phyloP scores from a whole-genome alignment of 1,140 invertebrate genomes.

The Ceratosolen solmsi region DNA sequence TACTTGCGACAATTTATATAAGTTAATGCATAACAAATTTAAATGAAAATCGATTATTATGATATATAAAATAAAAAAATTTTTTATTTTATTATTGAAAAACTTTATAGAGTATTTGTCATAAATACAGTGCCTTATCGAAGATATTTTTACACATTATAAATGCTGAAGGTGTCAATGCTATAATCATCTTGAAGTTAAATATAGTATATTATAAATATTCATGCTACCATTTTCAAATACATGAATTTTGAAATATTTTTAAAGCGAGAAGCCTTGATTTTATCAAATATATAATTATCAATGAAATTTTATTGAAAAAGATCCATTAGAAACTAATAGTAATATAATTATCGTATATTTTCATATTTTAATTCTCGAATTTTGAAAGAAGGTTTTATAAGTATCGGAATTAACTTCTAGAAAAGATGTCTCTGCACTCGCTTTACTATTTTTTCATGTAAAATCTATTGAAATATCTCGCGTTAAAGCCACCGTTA shows the following conservation, averaged over 20 bases:
- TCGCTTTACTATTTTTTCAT: not conserved
- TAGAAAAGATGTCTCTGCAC: not conserved
- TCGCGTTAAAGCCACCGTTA: no score
- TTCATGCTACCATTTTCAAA: not conserved
- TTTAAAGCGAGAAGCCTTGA: not conserved
- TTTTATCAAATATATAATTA: not conserved
- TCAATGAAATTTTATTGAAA: not conserved
- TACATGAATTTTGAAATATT: not conserved
- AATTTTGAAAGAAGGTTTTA: not conserved
- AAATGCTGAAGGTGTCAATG: not conserved
- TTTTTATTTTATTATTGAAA: not conserved
- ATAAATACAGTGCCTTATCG: not conserved
- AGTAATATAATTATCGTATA: no score
- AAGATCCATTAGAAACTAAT: no score
- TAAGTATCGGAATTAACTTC: not conserved
- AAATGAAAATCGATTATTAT: not conserved
- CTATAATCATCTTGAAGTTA: not conserved
- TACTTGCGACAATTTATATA: no score
- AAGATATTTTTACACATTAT: not conserved
- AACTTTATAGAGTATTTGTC: no score
- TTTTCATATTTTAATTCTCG: not conserved
- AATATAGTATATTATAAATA: no score
- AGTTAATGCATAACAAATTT: not conserved
- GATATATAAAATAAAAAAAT: not conserved
- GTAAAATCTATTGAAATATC: not conserved